Evolutionary conservation across 2,888 invertebrate genomes (phyloP).

Genomic region (Cancer borealis): DNA sequence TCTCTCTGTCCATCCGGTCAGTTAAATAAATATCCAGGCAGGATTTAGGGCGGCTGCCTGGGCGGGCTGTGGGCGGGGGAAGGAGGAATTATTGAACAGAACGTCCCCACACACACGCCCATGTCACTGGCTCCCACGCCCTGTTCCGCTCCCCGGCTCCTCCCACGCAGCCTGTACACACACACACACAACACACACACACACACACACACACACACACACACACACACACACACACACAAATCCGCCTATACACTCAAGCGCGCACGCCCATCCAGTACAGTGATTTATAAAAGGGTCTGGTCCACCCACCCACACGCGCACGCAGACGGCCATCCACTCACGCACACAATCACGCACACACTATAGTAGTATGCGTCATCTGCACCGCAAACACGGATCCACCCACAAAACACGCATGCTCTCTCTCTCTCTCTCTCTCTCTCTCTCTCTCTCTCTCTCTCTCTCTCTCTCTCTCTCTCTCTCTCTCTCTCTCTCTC

Average conservation of each 20-base stretch:
- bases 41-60: not conserved
- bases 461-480: slow-evolving; percentile 10
- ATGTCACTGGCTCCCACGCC: not conserved
- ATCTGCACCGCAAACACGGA: not conserved
- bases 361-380: not conserved
- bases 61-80: not conserved
- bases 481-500: slow-evolving; percentile 20
- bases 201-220: not conserved
- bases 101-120: not conserved
- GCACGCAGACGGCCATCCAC: not conserved
- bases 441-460: slow-evolving; percentile 17
- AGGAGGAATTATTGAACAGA: not conserved
- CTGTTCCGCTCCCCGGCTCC: not conserved
- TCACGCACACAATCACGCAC: not conserved
- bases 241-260: too few relatives aligned
- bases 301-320: not conserved
- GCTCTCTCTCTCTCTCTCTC: not conserved
- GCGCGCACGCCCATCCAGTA: too few relatives aligned
- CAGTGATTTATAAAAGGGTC: too few relatives aligned
- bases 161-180: slow-evolving; percentile 5
- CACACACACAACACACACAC: not conserved
- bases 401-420: not conserved
- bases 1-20: not conserved
- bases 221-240: too few relatives aligned
- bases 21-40: slow-evolving; percentile 10